phyloP scores from a whole-genome alignment of 2,797 vertebrate genomes.

The Acrossocheilus wenchowensis region DNA sequence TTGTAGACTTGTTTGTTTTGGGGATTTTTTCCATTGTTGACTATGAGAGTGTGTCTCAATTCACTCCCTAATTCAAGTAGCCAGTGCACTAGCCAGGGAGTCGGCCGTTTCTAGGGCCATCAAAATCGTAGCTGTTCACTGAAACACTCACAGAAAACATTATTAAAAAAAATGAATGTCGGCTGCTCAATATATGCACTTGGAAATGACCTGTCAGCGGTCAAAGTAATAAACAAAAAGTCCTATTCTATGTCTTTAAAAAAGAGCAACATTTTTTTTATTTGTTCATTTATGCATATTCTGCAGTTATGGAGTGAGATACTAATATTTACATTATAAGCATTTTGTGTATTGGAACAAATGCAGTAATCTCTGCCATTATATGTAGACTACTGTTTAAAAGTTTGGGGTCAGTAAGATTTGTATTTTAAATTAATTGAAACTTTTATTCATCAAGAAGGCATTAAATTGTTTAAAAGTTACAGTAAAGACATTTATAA shows the following conservation, averaged over 20 bases:
- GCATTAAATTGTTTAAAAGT: no score
- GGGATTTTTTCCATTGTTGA: slow-evolving; percentile 1
- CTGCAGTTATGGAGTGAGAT: not conserved
- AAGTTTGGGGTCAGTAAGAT: not conserved
- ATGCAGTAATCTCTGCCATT: not conserved
- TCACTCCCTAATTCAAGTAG: not conserved
- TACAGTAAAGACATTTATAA: not conserved
- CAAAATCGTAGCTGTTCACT: not conserved
- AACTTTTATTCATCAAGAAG: no score
- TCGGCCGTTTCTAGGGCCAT: not conserved
- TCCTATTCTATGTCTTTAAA: not conserved
- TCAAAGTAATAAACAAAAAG: not conserved
- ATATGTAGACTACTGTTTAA: not conserved
- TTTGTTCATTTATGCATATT: not conserved
- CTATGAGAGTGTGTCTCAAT: slow-evolving; percentile 2
- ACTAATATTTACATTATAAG: not conserved
- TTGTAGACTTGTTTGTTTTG: slow-evolving; percentile 11
- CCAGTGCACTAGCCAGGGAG: not conserved
- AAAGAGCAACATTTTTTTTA: no score
- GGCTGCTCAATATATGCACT: not conserved
- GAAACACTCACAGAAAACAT: not conserved
- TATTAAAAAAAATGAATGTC: not conserved
- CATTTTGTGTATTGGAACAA: no score
- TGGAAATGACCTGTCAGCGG: not conserved
- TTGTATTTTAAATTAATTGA: not conserved